These are phyloP conservation scores for Ethmia dodecea DNA, from an alignment of 2,888 invertebrate genomes.

Conservation along the genomic window DNA sequence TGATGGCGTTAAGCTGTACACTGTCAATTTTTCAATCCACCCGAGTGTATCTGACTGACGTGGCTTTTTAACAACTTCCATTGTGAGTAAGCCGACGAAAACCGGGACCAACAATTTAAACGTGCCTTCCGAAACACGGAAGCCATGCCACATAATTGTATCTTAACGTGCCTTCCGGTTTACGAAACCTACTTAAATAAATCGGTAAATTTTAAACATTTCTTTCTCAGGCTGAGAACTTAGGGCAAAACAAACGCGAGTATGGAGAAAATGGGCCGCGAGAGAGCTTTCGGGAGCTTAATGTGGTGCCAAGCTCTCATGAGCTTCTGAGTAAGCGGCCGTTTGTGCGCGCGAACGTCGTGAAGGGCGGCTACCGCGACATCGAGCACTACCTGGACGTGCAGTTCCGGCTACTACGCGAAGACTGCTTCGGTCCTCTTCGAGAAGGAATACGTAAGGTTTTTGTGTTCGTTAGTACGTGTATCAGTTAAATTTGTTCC, in stretches of 20 bases:
- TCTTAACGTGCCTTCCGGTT: too few relatives aligned
- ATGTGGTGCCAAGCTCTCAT: conserved; percentile 39
- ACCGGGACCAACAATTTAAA: too few relatives aligned
- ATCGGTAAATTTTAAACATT: neutral
- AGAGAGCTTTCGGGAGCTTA: conserved; percentile 48
- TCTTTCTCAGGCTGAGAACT: too few relatives aligned
- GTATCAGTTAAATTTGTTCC: too few relatives aligned
- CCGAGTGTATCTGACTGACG: neutral
- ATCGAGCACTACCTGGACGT: conserved; percentile 86
- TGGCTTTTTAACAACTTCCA: neutral
- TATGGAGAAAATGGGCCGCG: conserved; percentile 35
- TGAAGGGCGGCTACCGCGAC: conserved; percentile 78
- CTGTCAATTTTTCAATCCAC: neutral
- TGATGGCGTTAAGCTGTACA: too few relatives aligned
- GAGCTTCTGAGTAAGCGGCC: conserved; percentile 41
- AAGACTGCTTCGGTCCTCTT: conserved; percentile 87
- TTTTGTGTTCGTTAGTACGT: conserved; percentile 6
- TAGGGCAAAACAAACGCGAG: neutral
- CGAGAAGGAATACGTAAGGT: conserved; percentile 79
- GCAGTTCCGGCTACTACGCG: conserved; percentile 85
- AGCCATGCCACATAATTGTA: too few relatives aligned
- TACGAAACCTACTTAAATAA: neutral
- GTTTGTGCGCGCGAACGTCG: conserved; percentile 70
- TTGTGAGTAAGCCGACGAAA: too few relatives aligned
- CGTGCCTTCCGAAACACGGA: too few relatives aligned